Base-by-base conservation (phyloP, 2,888 invertebrate species). In the Drosophila demipolita region DNA sequence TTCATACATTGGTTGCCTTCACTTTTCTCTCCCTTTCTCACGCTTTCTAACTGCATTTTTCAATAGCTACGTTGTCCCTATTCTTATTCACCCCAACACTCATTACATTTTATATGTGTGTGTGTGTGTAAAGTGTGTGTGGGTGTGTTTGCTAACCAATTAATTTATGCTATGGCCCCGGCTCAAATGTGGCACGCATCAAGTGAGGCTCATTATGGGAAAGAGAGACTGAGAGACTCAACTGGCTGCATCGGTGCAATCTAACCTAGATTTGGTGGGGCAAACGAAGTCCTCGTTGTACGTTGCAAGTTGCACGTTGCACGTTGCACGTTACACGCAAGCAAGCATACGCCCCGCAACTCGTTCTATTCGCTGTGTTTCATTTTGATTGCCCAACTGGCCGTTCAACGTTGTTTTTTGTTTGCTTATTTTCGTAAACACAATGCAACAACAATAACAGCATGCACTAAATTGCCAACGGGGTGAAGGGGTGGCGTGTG, bases 381-480 rank as follows among this genome's bases (percentile, higher is more conserved):
- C 55, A 66, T 73, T 74, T 76, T 55, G n/a, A 70, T 42, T 55
- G 55, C 60, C 50, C 76, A 66, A 73, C 67, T 72, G 66, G 35
- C 63, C 66, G 74, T 63, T 68, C 29, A 59, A 36, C 65, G 53
- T 48, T 62, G 42, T 57, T 57, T 53, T 55, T 38, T 66, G 72
- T 71, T 77, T 79, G 82, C 64, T 82, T 81, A 82, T 81, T 82
- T 81, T 71, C 54, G 79, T 81, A 74, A 79, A 76, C 71, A 77
- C 70, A 66, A 65, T 62, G 60, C 68, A 60, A 59, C 29, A 70
- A 61, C 67, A 74, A 73, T 45, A 66, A 15, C 53, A 69, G n/a
- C 55, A 48, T 26, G 54, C 48, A 54, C 20, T 29, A 26, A 32
- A 11, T 45, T 23, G 23, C 15, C 8, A 23, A 45, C 15, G 50